Conservation (phyloP, 2,113 vertebrate genomes). For the Eleginops maclovinus region DNA sequence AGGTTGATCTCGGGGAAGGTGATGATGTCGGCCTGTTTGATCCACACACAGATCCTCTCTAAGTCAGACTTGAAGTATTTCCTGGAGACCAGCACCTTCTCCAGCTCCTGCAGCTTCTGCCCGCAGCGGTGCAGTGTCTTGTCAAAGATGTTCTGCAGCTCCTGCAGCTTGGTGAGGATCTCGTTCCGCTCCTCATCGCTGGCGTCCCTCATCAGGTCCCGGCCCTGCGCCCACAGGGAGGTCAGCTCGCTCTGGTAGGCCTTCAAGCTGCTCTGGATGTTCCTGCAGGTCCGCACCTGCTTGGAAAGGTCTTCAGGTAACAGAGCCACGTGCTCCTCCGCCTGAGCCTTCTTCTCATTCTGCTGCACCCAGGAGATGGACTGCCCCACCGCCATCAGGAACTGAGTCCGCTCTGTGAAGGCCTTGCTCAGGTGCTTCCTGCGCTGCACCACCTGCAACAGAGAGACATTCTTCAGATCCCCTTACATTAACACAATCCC, state of each 20-base stretch:
- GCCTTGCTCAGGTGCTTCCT: conserved; percentile 94
- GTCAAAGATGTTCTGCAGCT: conserved; percentile 91
- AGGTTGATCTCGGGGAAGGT: conserved; percentile 96
- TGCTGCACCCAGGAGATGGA: conserved; percentile 93
- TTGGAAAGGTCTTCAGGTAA: conserved; percentile 92
- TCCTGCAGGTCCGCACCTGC: conserved; percentile 91
- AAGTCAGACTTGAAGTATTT: conserved; percentile 97
- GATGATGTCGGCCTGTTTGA: conserved; percentile 93
- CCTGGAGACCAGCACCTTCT: conserved; percentile 91
- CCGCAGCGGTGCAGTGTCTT: conserved; percentile 88
- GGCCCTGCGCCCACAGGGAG: conserved; percentile 92
- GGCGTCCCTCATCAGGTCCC: conserved; percentile 92
- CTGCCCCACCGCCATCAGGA: conserved; percentile 91
- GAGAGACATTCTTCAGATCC: too few species aligned
- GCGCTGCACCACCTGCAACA: conserved; percentile 84
- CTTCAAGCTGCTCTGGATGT: conserved; percentile 90
- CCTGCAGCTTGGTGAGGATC: conserved; percentile 91
- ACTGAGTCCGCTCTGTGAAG: conserved; percentile 94
- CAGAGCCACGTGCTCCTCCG: conserved; percentile 91
- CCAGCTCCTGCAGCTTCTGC: conserved; percentile 92
- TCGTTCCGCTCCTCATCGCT: conserved; percentile 91
- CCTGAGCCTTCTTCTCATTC: conserved; percentile 89
- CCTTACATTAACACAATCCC: too few species aligned
- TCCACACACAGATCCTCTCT: conserved; percentile 94
- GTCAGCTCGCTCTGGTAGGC: conserved; percentile 91